Evolutionary conservation across 2,888 invertebrate species (phyloP).

Genomic region (Axea sp.): DNA sequence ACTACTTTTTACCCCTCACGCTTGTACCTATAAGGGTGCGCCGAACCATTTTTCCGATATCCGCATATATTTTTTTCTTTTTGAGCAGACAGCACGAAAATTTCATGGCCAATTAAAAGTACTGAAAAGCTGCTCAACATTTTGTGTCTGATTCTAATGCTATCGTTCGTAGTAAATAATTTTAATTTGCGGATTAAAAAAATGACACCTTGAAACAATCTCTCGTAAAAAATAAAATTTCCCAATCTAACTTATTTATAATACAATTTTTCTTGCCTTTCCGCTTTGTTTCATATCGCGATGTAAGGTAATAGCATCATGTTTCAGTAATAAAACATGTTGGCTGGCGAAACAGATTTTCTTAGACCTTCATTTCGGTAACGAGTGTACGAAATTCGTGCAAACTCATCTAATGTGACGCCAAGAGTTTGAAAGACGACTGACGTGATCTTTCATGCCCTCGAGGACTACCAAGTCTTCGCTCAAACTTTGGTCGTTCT

Average conservation of each 20-base stretch:
- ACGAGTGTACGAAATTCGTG: slow-evolving; percentile 52
- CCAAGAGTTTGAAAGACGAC: slow-evolving; percentile 73
- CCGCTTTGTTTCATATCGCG: no score
- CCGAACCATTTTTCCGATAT: slow-evolving; percentile 63
- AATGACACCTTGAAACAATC: no score
- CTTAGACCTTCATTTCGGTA: slow-evolving; percentile 34
- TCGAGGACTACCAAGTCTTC: slow-evolving; percentile 58
- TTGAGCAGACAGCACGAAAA: slow-evolving; percentile 27
- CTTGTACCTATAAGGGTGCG: slow-evolving; percentile 45
- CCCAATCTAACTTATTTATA: no score
- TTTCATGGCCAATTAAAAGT: not conserved
- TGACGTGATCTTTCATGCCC: slow-evolving; percentile 62
- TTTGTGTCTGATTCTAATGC: slow-evolving; percentile 21
- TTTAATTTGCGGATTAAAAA: no score
- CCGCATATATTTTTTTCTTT: slow-evolving; percentile 49
- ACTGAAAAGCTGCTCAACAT: slow-evolving; percentile 14
- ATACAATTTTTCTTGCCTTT: no score
- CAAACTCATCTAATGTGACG: slow-evolving; percentile 61
- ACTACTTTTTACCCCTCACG: slow-evolving; percentile 54
- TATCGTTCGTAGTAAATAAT: no score
- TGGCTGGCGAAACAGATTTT: slow-evolving; percentile 44
- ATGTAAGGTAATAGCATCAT: slow-evolving; percentile 20
- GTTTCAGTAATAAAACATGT: slow-evolving; percentile 29
- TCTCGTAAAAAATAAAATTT: no score
- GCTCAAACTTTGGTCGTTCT: slow-evolving; percentile 59